phyloP scores from a whole-genome alignment of 1,140 invertebrate species.

The Acromyrmex charruanus region DNA sequence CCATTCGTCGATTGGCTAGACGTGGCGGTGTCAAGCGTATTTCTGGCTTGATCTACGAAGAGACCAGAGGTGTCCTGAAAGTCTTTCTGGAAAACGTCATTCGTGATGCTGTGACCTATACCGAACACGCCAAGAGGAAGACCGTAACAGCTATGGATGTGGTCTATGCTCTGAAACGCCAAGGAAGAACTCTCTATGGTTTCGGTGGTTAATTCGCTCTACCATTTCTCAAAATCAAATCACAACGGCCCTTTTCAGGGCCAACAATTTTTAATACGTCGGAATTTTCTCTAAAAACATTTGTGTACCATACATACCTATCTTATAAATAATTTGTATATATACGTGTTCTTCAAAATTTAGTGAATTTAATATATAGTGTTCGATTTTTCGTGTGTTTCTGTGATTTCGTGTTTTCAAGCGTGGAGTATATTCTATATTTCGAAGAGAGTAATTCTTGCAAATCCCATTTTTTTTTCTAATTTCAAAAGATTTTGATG shows the following conservation, averaged over 20 bases:
- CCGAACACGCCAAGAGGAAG: slow-evolving; percentile 69
- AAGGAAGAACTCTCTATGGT: slow-evolving; percentile 68
- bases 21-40: slow-evolving; percentile 72
- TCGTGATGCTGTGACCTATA: slow-evolving; percentile 72
- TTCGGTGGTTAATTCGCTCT: slow-evolving; percentile 59
- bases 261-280: slow-evolving; percentile 28
- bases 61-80: slow-evolving; percentile 71
- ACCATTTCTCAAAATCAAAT: not conserved
- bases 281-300: not conserved
- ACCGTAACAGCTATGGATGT: slow-evolving; percentile 73
- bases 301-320: not conserved
- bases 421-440: too few species aligned
- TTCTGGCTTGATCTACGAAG: slow-evolving; percentile 72
- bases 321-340: too few species aligned
- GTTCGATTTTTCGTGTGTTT: too few species aligned
- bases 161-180: slow-evolving; percentile 69
- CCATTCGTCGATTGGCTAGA: slow-evolving; percentile 69
- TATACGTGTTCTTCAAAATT: too few species aligned
- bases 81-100: slow-evolving; percentile 72
- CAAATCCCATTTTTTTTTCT: too few species aligned
- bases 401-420: too few species aligned
- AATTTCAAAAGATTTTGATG: too few species aligned
- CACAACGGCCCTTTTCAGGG: slow-evolving; percentile 66
- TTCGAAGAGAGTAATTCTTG: too few species aligned
- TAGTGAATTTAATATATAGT: too few species aligned